A percentile compares a stretch with the other conserved stretches of the same genome.
Conservation (phyloP, 2,113 vertebrate species). For the Stictonetta naevosa region DNA sequence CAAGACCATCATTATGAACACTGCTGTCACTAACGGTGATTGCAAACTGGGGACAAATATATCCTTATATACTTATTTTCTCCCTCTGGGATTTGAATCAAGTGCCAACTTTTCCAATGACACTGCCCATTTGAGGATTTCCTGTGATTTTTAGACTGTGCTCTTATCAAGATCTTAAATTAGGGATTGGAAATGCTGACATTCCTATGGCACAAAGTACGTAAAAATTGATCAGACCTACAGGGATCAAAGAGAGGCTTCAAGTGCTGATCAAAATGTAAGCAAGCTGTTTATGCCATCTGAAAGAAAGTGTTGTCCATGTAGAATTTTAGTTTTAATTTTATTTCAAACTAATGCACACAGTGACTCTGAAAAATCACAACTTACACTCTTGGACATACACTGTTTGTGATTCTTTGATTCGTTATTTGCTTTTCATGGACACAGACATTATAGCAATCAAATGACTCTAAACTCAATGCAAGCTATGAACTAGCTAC, state of each 20-base stretch:
- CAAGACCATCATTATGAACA: background rate
- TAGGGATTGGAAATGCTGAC: background rate
- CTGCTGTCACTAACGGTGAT: background rate
- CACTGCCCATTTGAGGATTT: background rate
- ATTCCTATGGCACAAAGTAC: background rate
- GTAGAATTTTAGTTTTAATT: background rate
- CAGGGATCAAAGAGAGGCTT: background rate
- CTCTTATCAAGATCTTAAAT: background rate
- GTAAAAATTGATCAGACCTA: background rate
- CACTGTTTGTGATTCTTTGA: background rate
- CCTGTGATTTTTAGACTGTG: background rate
- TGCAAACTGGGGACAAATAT: background rate
- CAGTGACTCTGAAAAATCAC: background rate
- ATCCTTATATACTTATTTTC: background rate
- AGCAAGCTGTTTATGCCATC: background rate
- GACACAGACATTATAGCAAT: background rate
- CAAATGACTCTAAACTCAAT: background rate
- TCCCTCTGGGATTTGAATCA: background rate
- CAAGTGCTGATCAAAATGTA: background rate
- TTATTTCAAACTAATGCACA: background rate
- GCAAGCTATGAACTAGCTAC: rapidly evolving
- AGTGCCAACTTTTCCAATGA: background rate
- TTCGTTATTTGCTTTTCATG: background rate
- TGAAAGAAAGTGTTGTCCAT: background rate
- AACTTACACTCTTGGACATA: background rate